Base-by-base conservation (phyloP, 2,888 invertebrate genomes). In the Congeria kusceri region DNA sequence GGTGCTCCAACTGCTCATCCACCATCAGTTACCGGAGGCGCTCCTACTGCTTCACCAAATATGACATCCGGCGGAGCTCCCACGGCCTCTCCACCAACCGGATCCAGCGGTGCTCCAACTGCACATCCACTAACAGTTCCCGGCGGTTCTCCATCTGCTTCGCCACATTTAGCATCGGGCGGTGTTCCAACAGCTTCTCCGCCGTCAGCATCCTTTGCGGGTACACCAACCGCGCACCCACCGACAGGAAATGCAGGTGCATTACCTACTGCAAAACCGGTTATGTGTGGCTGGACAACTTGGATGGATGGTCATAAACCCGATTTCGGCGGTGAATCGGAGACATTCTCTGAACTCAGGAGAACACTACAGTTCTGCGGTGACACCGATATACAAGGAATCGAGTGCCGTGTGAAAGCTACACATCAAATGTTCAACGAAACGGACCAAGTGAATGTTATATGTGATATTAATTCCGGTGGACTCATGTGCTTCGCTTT, bases 221-320 rank as follows among this genome's bases (percentile, higher is more conserved):
- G 64, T 9, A 44, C 68, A 57, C 75, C 75, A 29, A 76, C 72
- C 49, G 46, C 53, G 11, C 39, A 32, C 15, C 29, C 62, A 39
- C 53, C 47, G 11, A 7, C 32, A 32, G 32, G 32, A n/a, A 20
- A 20, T 23, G 56, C 58, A 7, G 78, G 74, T 29, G 61, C 49
- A 13, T 64, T 61, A 27, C 77, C 84, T 13, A 70, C 78, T n/a
- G 63, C 77, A 3, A 66, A 67, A 0, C 74, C 80, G 61, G 28
- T 72, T n/a, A 53, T 94, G 47, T 93, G 95, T 11, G 97, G 97
- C 0, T 98, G 97, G 97, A 96, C 96, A 0, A 93, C 94, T 18
- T 98, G 97, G 97, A 94, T 96, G 81, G 97, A 96, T 93, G 94
- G 87, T 11, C 87, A 90, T 53, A 72, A 67, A 23, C 91, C 92